Conservation (phyloP, 2,888 invertebrate genomes). For the Chouioia cunea region DNA sequence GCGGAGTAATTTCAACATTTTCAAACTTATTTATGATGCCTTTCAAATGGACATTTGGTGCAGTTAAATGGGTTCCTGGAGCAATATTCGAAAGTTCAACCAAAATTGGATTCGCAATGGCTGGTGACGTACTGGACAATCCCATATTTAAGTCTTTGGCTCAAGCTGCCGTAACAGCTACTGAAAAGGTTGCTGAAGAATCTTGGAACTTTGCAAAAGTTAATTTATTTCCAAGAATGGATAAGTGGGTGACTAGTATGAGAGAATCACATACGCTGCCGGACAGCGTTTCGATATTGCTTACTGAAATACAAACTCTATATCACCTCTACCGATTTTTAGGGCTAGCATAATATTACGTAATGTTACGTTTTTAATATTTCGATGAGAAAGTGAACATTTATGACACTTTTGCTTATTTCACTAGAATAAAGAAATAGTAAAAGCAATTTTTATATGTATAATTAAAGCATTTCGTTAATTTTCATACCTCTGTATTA, state of each 20-base stretch:
- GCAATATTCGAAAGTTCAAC: neutral
- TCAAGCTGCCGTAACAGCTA: neutral
- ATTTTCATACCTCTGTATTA: neutral
- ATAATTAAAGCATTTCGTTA: neutral
- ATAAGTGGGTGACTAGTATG: slow-evolving; percentile 36
- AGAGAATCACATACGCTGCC: slow-evolving; percentile 42
- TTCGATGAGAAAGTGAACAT: no score
- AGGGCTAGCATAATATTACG: neutral
- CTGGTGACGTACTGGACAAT: neutral
- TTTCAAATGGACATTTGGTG: slow-evolving; percentile 16
- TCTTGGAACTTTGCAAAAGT: slow-evolving; percentile 42
- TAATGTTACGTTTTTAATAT: no score
- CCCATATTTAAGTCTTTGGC: neutral
- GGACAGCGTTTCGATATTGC: slow-evolving; percentile 5
- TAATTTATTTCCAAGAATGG: slow-evolving; percentile 47
- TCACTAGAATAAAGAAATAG: no score
- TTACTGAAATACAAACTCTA: slow-evolving; percentile 41
- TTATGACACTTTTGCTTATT: no score
- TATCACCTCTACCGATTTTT: slow-evolving; percentile 40
- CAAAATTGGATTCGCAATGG: neutral
- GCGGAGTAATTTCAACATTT: neutral
- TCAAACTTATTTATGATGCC: slow-evolving; percentile 27
- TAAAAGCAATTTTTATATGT: neutral
- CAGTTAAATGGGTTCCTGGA: neutral
- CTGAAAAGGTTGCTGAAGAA: neutral